Conservation (phyloP, 2,113 vertebrate genomes). For the Chloropsis hardwickii region DNA sequence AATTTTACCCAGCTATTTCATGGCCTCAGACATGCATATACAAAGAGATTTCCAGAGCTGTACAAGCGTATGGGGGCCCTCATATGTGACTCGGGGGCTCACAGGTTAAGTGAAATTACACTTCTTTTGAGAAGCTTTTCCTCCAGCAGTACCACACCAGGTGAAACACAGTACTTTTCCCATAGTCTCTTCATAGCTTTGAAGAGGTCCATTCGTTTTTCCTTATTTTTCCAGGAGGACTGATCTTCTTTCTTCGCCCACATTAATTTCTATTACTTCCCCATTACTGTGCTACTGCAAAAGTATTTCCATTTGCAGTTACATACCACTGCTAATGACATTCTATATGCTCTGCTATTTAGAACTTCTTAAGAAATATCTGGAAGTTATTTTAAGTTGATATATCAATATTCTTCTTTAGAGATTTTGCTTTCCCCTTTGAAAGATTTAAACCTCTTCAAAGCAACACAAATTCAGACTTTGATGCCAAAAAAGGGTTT, state of each 20-base stretch:
- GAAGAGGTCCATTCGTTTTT: background rate
- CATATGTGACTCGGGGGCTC: background rate
- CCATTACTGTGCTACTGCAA: background rate
- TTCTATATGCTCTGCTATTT: background rate
- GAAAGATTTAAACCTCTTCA: background rate
- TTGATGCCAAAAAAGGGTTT: background rate
- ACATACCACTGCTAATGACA: background rate
- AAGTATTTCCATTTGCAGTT: background rate
- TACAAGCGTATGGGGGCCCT: accelerated
- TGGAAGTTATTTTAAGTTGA: background rate
- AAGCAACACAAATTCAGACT: background rate
- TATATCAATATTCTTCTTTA: background rate
- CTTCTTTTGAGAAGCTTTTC: background rate
- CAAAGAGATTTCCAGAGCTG: background rate
- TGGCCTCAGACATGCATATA: background rate
- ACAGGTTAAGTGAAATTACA: background rate
- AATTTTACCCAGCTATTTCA: background rate
- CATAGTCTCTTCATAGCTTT: background rate
- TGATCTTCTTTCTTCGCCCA: background rate
- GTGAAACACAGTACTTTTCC: background rate
- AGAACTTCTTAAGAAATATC: background rate
- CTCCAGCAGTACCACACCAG: background rate
- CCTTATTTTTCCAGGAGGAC: background rate
- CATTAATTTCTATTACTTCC: background rate
- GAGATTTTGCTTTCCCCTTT: background rate